A percentile compares a stretch with the other conserved stretches of the same genome.
Conservation (phyloP, 2,113 vertebrate species). For the Coturnix japonica region DNA sequence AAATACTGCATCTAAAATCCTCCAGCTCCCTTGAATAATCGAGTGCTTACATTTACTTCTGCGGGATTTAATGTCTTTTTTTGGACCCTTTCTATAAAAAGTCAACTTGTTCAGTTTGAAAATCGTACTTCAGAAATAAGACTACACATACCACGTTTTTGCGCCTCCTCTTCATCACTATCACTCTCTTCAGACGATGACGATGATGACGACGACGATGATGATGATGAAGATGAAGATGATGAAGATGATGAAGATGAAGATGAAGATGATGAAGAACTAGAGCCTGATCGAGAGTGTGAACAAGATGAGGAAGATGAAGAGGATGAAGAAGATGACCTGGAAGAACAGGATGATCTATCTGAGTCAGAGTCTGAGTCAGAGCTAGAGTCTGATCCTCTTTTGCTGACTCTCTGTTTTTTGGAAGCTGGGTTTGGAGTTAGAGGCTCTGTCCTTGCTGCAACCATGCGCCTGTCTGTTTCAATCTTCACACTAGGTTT, state of each 20-base stretch:
- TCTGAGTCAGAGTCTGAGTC: slow-evolving; percentile 93
- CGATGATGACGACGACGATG: slow-evolving; percentile 91
- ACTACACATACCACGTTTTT: slow-evolving; percentile 79
- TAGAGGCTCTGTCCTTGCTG: slow-evolving; percentile 94
- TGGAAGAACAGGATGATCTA: slow-evolving; percentile 91
- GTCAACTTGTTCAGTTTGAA: background rate
- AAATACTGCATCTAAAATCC: background rate
- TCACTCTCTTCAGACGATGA: slow-evolving; percentile 94
- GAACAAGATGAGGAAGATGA: slow-evolving; percentile 93
- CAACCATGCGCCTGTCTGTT: slow-evolving; percentile 89
- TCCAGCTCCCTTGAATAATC: background rate
- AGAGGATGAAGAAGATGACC: slow-evolving; percentile 91
- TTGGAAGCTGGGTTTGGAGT: slow-evolving; percentile 91
- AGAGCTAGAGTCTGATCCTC: slow-evolving; percentile 84
- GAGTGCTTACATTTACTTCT: background rate
- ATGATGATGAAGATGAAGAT: slow-evolving; percentile 88
- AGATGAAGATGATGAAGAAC: slow-evolving; percentile 83
- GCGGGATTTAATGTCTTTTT: background rate
- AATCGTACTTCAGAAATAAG: slow-evolving; percentile 42
- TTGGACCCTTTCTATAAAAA: background rate
- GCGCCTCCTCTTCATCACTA: slow-evolving; percentile 85
- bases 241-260: slow-evolving; percentile 82
- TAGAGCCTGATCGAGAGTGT: slow-evolving; percentile 90
- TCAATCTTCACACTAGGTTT: slow-evolving; percentile 78
- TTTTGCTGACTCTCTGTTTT: slow-evolving; percentile 86